A percentile compares a stretch with the other conserved stretches of the same genome.
Conservation (phyloP, 2,888 invertebrate genomes). For the Mactromeris polynyma region DNA sequence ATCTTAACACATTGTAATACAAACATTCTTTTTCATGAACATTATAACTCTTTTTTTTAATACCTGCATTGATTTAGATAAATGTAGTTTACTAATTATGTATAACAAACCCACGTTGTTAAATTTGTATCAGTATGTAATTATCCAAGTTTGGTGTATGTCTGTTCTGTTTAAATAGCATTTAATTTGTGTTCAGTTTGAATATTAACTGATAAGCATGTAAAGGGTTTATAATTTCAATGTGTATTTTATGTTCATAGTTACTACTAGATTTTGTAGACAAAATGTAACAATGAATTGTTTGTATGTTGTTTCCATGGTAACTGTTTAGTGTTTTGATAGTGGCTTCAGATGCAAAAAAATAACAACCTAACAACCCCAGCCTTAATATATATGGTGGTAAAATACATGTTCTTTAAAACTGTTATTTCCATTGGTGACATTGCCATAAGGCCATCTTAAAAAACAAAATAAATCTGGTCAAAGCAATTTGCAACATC, state of each 20-base stretch:
- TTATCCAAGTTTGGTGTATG: too few relatives aligned
- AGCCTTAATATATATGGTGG: neutral
- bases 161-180: too few relatives aligned
- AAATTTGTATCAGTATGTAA: neutral
- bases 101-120: neutral
- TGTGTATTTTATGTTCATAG: too few relatives aligned
- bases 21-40: neutral
- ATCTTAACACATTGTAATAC: neutral
- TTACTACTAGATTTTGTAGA: too few relatives aligned
- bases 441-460: too few relatives aligned
- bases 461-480: too few relatives aligned
- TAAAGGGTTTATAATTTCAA: too few relatives aligned
- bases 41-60: neutral
- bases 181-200: too few relatives aligned
- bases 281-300: neutral
- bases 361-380: too few relatives aligned
- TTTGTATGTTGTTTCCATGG: slow-evolving; percentile 2
- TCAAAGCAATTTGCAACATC: too few relatives aligned
- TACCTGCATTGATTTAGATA: neutral
- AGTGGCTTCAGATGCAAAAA: neutral
- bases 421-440: neutral
- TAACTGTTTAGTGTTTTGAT: neutral
- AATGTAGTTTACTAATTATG: neutral
- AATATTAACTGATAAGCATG: too few relatives aligned
- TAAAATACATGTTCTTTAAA: neutral